Conservation (phyloP, 2,113 vertebrate species). For the Felis catus region DNA sequence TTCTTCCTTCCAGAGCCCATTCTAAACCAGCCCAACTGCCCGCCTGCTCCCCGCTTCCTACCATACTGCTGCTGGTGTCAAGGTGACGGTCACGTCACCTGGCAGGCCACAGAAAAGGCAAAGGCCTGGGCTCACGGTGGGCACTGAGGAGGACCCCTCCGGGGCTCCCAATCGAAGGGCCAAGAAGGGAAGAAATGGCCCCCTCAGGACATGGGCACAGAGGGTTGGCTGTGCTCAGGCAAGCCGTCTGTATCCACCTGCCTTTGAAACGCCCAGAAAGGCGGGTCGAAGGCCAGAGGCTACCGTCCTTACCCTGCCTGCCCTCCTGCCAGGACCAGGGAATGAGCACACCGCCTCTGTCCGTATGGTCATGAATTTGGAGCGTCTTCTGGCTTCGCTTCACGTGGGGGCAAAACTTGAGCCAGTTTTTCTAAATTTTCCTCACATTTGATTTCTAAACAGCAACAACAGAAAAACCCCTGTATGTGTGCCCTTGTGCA, state of each 20-base stretch:
- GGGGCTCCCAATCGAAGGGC: slow-evolving; percentile 55
- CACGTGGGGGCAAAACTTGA: not conserved
- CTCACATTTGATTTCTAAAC: not conserved
- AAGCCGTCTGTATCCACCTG: slow-evolving; percentile 65
- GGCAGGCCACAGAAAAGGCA: not conserved
- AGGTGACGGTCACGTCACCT: not conserved
- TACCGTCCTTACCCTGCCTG: not conserved
- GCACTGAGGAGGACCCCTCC: slow-evolving; percentile 64
- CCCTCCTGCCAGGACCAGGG: not conserved
- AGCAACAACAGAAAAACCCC: not conserved
- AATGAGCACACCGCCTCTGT: accelerated
- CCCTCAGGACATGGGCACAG: slow-evolving; percentile 76
- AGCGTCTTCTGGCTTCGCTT: not conserved
- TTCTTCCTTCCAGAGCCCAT: not conserved
- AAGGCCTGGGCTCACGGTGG: slow-evolving; percentile 63
- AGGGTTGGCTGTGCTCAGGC: not conserved
- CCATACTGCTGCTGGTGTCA: not conserved
- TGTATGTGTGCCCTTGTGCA: not conserved
- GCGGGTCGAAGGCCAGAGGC: slow-evolving; percentile 62
- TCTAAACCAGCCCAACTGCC: not conserved
- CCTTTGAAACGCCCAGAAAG: slow-evolving; percentile 74
- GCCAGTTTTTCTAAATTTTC: not conserved
- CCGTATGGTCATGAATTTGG: accelerated
- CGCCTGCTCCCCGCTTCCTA: not conserved
- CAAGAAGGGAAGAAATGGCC: slow-evolving; percentile 75